phyloP scores from a whole-genome alignment of 2,888 invertebrate genomes.

The Rapana venosa region DNA sequence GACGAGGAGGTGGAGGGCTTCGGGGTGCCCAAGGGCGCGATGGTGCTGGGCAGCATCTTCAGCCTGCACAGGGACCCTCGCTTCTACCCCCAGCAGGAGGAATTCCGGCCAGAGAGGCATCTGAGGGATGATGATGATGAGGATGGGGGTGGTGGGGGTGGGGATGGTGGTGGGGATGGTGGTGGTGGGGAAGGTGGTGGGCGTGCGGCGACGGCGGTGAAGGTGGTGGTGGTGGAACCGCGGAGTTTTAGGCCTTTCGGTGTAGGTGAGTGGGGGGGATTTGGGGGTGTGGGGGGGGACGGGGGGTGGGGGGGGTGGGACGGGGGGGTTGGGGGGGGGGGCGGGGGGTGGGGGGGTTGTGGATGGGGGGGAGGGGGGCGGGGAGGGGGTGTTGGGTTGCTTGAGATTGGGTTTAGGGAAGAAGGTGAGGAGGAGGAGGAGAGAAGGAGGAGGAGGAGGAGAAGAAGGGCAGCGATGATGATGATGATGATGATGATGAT shows the following conservation, averaged over 20 bases:
- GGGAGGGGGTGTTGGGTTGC: too few species aligned
- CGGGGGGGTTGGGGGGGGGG: too few species aligned
- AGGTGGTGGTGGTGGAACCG: slow-evolving; percentile 35
- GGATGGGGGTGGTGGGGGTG: slow-evolving; percentile 17
- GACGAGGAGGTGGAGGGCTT: slow-evolving; percentile 47
- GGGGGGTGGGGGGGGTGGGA: too few species aligned
- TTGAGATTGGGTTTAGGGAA: too few species aligned
- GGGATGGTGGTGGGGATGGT: neutral
- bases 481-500: too few species aligned
- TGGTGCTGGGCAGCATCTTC: slow-evolving; percentile 48
- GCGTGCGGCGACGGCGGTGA: too few species aligned
- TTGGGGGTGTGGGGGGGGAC: too few species aligned
- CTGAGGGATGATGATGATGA: slow-evolving; percentile 1
- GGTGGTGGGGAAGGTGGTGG: neutral
- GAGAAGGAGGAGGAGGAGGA: too few species aligned
- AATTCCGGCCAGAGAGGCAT: slow-evolving; percentile 52
- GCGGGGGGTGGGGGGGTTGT: too few species aligned
- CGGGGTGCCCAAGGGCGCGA: slow-evolving; percentile 46
- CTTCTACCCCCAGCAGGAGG: slow-evolving; percentile 46
- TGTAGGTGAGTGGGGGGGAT: slow-evolving; percentile 46
- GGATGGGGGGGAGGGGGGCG: too few species aligned
- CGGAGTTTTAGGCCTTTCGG: slow-evolving; percentile 51
- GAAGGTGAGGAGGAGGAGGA: too few species aligned
- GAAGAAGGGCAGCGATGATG: too few species aligned
- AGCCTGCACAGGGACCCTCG: slow-evolving; percentile 48